These are phyloP conservation scores for Mus caroli DNA, from an alignment of 2,797 vertebrate genomes.

Conservation along the genomic window DNA sequence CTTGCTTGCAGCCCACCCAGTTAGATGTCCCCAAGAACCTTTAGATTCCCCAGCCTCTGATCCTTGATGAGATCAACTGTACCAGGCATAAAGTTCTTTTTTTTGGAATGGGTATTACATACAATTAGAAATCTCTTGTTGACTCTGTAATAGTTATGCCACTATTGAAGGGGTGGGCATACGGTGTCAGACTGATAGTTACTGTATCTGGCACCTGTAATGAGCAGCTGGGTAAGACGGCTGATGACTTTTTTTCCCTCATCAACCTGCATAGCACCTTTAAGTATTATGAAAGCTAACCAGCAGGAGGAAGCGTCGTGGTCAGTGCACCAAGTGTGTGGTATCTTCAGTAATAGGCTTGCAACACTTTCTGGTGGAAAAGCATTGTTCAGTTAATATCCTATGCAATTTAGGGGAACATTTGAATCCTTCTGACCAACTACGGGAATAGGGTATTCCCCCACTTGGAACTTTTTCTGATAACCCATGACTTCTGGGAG, in stretches of 20 bases:
- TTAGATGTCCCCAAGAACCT: not conserved
- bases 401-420: not conserved
- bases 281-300: not conserved
- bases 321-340: not conserved
- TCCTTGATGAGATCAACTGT: not conserved
- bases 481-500: not conserved
- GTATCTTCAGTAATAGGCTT: not conserved
- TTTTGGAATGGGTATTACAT: not conserved
- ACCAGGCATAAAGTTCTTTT: not conserved
- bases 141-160: not conserved
- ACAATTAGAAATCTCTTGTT: not conserved
- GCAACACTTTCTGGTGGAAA: not conserved
- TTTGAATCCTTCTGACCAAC: not conserved
- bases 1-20: conserved; percentile 86
- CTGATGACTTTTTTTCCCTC: no score
- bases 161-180: not conserved
- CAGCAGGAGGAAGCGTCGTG: not conserved
- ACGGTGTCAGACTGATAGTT: not conserved
- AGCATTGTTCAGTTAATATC: not conserved
- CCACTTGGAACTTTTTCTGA: not conserved
- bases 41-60: not conserved
- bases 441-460: not conserved
- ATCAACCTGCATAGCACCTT: not conserved
- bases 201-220: not conserved
- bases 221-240: no score